phyloP scores from a whole-genome alignment of 2,797 vertebrate genomes.

The Acanthis flammea region DNA sequence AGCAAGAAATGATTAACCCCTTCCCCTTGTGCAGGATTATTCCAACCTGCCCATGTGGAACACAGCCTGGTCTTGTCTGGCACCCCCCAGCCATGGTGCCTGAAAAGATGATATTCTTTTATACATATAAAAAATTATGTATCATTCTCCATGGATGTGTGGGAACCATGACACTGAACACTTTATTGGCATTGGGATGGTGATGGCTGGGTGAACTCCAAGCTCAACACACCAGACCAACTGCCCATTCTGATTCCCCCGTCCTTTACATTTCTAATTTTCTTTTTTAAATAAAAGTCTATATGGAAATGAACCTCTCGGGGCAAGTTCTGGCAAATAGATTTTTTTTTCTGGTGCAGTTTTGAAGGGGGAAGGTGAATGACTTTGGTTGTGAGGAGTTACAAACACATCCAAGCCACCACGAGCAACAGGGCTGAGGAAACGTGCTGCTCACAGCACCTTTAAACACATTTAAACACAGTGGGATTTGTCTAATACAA shows the following conservation, averaged over 20 bases:
- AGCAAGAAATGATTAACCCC: background rate
- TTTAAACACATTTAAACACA: background rate
- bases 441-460: background rate
- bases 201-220: background rate
- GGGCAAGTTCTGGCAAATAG: background rate
- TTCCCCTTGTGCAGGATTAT: background rate
- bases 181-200: background rate
- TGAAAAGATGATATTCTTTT: background rate
- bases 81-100: accelerated
- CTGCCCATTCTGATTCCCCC: background rate
- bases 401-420: background rate
- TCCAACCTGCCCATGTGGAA: background rate
- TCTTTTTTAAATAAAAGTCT: background rate
- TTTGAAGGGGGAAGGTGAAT: background rate
- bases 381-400: background rate
- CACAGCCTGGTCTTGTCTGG: background rate
- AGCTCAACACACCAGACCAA: background rate
- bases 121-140: too few species aligned
- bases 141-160: background rate
- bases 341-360: background rate
- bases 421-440: background rate
- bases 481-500: background rate
- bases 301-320: background rate
- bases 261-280: background rate
- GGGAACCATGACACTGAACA: too few species aligned